A percentile compares a stretch with the other conserved stretches of the same genome.
Evolutionary conservation across 1,140 invertebrate species (phyloP).

Genomic region (Drosophila mojavensis): DNA sequence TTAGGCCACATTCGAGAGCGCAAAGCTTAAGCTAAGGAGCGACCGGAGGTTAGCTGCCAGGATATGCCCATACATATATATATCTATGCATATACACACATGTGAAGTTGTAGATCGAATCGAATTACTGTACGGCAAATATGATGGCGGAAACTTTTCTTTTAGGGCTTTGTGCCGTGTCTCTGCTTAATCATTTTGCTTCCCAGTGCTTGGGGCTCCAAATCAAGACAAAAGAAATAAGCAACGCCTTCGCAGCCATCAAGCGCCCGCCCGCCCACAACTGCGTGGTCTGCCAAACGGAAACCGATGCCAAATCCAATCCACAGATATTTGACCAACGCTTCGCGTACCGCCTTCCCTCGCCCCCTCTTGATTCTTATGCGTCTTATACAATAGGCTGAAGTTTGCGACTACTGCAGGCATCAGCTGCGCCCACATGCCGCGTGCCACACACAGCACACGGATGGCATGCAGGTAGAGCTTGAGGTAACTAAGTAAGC

Average conservation of each 20-base stretch:
- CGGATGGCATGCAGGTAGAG: too few relatives aligned
- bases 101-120: neutral
- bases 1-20: conserved; percentile 39
- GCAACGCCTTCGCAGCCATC: neutral
- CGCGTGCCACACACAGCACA: too few relatives aligned
- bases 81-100: neutral
- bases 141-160: neutral
- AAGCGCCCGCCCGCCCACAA: neutral
- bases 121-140: neutral
- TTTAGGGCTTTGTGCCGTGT: conserved; percentile 1
- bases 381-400: conserved; percentile 5
- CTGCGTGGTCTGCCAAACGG: neutral
- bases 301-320: neutral
- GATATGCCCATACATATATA: neutral
- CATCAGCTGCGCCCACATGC: too few relatives aligned
- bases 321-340: conserved; percentile 11
- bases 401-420: neutral
- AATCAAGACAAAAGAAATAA: neutral
- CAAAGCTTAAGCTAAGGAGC: neutral
- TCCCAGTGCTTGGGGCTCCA: conserved; percentile 9
- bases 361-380: neutral
- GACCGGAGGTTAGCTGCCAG: neutral
- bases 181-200: conserved; percentile 29
- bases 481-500: too few relatives aligned
- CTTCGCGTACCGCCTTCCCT: neutral